Evolutionary conservation across 2,888 invertebrate species (phyloP).

Genomic region (Tiphia femorata): DNA sequence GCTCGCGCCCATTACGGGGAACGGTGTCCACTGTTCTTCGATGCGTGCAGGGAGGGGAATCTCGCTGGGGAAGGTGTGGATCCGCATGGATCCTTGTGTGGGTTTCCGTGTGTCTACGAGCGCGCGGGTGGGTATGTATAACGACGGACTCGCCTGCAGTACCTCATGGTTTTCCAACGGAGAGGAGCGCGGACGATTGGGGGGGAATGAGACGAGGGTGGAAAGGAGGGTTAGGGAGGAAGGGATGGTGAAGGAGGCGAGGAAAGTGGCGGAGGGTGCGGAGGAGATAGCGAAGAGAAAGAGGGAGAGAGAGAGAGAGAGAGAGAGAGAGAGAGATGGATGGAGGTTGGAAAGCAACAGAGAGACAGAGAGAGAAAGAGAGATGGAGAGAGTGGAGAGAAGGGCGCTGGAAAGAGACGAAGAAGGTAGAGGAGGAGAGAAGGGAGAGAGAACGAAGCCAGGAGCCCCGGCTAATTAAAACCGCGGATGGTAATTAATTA

Average conservation of each 20-base stretch:
- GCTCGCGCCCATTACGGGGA: conserved; percentile 24
- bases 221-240: not conserved
- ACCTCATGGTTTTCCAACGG: conserved; percentile 54
- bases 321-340: conserved; percentile 16
- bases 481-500: conserved; percentile 69
- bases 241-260: conserved; percentile 6
- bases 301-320: conserved; percentile 25
- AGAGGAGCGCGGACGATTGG: not conserved
- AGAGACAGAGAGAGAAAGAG: not conserved
- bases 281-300: not conserved
- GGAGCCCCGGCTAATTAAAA: conserved; percentile 66
- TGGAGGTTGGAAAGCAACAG: too few relatives aligned
- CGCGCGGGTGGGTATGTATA: conserved; percentile 16
- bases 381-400: not conserved
- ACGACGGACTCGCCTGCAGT: conserved; percentile 33
- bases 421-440: conserved; percentile 16
- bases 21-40: conserved; percentile 24
- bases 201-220: not conserved
- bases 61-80: conserved; percentile 46
- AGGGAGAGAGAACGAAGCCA: conserved; percentile 36
- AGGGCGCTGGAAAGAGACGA: conserved; percentile 18
- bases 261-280: conserved; percentile 16
- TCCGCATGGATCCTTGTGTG: conserved; percentile 28
- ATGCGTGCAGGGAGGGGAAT: too few relatives aligned
- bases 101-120: conserved; percentile 14